Base-by-base conservation (phyloP, 2,888 invertebrate species). In the Trachelus tabidus region DNA sequence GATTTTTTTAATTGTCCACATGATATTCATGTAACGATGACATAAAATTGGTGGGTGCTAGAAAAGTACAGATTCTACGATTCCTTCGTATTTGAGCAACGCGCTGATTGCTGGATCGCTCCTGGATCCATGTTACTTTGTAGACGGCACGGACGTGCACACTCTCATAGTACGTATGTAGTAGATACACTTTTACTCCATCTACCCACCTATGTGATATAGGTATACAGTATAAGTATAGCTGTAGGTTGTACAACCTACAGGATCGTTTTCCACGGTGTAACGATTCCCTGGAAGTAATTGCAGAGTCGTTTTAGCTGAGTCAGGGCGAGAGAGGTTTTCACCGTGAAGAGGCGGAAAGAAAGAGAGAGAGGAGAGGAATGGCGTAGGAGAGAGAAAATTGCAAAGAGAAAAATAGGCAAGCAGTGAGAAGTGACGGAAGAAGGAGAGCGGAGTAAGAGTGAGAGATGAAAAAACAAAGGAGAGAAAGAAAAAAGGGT, bases 261-360 rank as follows among this genome's bases (percentile, higher is more conserved):
- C 84, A 83, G 86, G 85, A 87, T 88, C 88, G 88, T 89, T 89
- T 90, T 85, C 86, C 85, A 83, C 84, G 84, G 85, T 86, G 87
- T 87, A 90, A 87, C 88, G 87, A 89, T 89, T 88, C 87, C 85
- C 83, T 77, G 85, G 86, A 89, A 89, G 88, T 89, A 89, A 89
- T 89, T 89, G 89, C 88, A 83, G 85, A 85, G 87, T 89, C 86
- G 88, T 89, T 88, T 87, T 83, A 86, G 89, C 85, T 83, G 89
- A 89, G 86, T 89, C 89, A 89, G 88, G 89, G 84, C 81, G 84
- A 83, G 84, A 76, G 83, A 81, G 81, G 73, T 40, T 40, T 40
- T 40, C 69, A 74, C 71, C 12, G 76, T 69, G 56, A 73, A 68
- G 37, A 76, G 81, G 80, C 79, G 83, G 77, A 80, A 79, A 84